phyloP scores from a whole-genome alignment of 2,797 vertebrate genomes.

The Tokudaia tokunoshimensis region DNA sequence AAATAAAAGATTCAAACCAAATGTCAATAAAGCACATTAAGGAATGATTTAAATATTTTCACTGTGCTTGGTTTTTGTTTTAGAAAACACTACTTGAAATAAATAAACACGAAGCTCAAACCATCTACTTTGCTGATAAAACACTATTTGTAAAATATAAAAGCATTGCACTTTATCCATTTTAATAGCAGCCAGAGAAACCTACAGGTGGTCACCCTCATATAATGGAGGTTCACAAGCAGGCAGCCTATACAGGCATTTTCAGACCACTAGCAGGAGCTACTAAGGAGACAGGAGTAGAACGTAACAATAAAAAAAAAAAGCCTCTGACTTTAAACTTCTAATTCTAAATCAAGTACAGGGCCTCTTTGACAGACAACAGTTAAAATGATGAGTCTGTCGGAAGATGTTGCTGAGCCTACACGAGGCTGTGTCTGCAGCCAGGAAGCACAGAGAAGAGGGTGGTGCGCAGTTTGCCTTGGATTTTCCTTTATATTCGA shows the following conservation, averaged over 20 bases:
- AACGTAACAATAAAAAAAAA: background rate
- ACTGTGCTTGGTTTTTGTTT: conserved; percentile 63
- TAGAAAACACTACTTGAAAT: conserved; percentile 69
- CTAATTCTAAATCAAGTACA: background rate
- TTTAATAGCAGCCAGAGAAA: conserved; percentile 38
- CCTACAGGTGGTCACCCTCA: background rate
- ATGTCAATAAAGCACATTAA: conserved; percentile 61
- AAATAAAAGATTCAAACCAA: conserved; percentile 76
- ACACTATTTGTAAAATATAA: conserved; percentile 57
- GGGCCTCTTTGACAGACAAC: background rate
- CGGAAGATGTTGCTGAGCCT: background rate
- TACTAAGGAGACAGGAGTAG: background rate
- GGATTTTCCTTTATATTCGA: background rate
- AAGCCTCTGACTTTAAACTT: background rate
- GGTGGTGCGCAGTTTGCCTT: background rate
- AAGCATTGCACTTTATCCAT: background rate
- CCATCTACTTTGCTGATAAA: background rate
- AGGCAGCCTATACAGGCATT: background rate
- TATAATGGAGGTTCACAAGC: background rate
- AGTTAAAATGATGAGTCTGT: background rate
- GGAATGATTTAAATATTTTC: conserved; percentile 58
- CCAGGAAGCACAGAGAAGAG: background rate
- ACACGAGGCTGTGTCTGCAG: background rate
- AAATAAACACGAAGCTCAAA: conserved; percentile 34
- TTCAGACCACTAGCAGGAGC: background rate